Percentiles rank a stretch among this genome's conserved stretches.
Evolutionary conservation across 2,888 invertebrate species (phyloP).

Genomic region (Alloplasta piceator): DNA sequence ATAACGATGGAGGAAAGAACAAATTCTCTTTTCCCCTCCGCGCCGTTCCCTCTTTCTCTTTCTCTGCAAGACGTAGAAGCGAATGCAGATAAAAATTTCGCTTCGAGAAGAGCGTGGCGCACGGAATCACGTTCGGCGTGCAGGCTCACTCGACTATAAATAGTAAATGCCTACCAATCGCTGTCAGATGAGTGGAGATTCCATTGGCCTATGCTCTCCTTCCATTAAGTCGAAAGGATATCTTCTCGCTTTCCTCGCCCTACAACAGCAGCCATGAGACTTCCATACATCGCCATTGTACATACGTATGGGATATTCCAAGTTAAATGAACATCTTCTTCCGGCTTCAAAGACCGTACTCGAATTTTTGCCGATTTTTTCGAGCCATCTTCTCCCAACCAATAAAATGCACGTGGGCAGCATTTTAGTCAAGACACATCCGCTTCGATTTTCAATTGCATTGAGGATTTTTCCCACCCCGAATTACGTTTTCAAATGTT

Average conservation of each 20-base stretch:
- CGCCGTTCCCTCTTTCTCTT: constrained; percentile 50
- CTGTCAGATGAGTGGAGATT: constrained; percentile 70
- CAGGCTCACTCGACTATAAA: constrained; percentile 67
- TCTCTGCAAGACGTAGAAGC: constrained; percentile 54
- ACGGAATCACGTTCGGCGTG: constrained; percentile 69
- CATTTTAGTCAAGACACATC: too few species aligned
- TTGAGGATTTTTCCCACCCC: too few species aligned
- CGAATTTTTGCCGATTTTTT: too few species aligned
- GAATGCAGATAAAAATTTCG: constrained; percentile 57
- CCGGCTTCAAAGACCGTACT: too few species aligned
- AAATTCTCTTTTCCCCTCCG: constrained; percentile 59
- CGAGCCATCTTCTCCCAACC: too few species aligned
- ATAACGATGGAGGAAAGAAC: constrained; percentile 35
- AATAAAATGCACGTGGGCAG: too few species aligned
- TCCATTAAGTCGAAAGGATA: constrained; percentile 67
- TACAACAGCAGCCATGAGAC: constrained; percentile 46
- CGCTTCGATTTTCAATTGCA: too few species aligned
- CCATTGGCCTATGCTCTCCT: constrained; percentile 69
- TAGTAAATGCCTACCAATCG: constrained; percentile 68
- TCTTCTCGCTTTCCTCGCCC: constrained; percentile 64
- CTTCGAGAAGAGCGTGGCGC: constrained; percentile 64
- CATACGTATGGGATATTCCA: background rate
- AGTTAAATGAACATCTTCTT: too few species aligned
- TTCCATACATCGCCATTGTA: constrained; percentile 18
- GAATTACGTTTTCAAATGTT: too few species aligned